These are phyloP conservation scores for Ptychodera flava DNA, from an alignment of 35 echinoderm and acorn worm genomes.

Conservation along the genomic window DNA sequence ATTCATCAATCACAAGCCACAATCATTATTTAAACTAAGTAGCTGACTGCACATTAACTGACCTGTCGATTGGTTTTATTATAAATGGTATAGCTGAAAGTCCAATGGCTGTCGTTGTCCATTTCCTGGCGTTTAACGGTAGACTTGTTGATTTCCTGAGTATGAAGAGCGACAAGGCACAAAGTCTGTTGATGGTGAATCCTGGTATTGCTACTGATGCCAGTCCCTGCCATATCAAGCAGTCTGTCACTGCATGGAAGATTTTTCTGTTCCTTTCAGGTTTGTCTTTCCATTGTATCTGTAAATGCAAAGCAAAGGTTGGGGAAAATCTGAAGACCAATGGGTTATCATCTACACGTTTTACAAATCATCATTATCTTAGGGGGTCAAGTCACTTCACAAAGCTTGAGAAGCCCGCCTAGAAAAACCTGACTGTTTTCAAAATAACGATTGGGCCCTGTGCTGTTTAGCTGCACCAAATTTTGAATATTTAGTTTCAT, in stretches of 20 bases:
- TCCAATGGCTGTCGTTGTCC: slow-evolving; percentile 52
- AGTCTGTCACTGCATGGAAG: slow-evolving; percentile 38
- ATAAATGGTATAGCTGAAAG: slow-evolving; percentile 45
- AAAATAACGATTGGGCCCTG: too few species aligned
- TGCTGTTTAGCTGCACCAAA: too few species aligned
- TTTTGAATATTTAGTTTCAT: too few species aligned
- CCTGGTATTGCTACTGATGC: slow-evolving; percentile 50
- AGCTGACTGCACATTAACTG: too few species aligned
- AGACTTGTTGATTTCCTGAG: slow-evolving; percentile 32
- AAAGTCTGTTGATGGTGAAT: slow-evolving; percentile 45
- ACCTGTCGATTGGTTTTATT: slow-evolving; percentile 52
- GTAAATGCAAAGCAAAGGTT: not conserved
- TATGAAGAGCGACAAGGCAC: slow-evolving; percentile 25
- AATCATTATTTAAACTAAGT: too few species aligned
- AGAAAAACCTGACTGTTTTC: not conserved
- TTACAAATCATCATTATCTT: too few species aligned
- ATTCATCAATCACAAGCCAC: too few species aligned
- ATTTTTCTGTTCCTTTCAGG: slow-evolving; percentile 33
- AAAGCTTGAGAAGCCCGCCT: not conserved
- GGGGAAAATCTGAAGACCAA: too few species aligned
- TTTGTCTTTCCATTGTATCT: slow-evolving; percentile 40
- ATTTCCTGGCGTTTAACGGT: slow-evolving; percentile 37
- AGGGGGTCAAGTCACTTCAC: too few species aligned
- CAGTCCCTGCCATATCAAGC: slow-evolving; percentile 46
- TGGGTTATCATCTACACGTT: too few species aligned